phyloP scores from a whole-genome alignment of 2,113 vertebrate genomes.

The Cololabis saira region DNA sequence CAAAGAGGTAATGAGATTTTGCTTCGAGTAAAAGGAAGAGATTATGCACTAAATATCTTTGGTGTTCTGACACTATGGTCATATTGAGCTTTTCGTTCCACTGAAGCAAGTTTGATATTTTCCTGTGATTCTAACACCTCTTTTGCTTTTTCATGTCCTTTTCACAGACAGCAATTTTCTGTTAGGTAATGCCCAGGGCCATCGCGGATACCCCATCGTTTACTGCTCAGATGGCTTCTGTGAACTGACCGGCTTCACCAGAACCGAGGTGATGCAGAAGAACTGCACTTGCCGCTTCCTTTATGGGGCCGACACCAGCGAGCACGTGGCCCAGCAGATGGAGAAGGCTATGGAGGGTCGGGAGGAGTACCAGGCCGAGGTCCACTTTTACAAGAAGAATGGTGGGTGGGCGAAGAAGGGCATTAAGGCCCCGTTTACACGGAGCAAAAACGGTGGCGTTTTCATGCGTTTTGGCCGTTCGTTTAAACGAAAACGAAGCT shows the following conservation, averaged over 20 bases:
- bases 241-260: constrained; percentile 91
- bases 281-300: constrained; percentile 95
- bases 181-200: constrained; percentile 94
- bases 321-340: constrained; percentile 87
- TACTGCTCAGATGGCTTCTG: constrained; percentile 98
- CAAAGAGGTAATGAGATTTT: too few relatives aligned
- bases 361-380: constrained; percentile 91
- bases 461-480: too few relatives aligned
- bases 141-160: constrained; percentile 1
- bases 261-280: constrained; percentile 98
- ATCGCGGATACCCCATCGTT: constrained; percentile 92
- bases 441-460: too few relatives aligned
- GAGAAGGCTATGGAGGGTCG: constrained; percentile 90
- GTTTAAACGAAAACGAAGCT: too few relatives aligned
- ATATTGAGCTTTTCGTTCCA: too few relatives aligned
- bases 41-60: too few relatives aligned
- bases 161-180: constrained; percentile 96
- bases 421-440: too few relatives aligned
- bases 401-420: constrained; percentile 79
- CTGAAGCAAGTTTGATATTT: background rate
- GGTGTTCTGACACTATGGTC: too few relatives aligned
- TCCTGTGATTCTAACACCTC: constrained; percentile 1
- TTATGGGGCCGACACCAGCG: constrained; percentile 89
- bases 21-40: too few relatives aligned
- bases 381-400: constrained; percentile 95